These are phyloP conservation scores for Tetragonula clypearis DNA, from an alignment of 1,140 invertebrate species.

Conservation along the genomic window DNA sequence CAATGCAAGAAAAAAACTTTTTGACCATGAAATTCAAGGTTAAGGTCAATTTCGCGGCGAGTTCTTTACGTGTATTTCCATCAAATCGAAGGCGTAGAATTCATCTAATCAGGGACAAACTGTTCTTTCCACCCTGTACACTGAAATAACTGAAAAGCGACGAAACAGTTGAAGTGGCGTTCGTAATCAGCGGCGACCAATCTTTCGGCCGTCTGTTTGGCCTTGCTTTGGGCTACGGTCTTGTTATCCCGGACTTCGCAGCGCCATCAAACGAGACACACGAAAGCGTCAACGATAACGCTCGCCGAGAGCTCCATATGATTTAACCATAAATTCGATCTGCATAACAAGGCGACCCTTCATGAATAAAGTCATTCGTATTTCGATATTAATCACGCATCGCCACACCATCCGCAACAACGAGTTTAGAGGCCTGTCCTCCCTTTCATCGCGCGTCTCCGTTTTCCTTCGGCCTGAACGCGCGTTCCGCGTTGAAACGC, in stretches of 20 bases:
- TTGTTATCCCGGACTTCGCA: slow-evolving; percentile 64
- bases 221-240: slow-evolving; percentile 9
- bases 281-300: slow-evolving; percentile 52
- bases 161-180: slow-evolving; percentile 64
- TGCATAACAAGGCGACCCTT: slow-evolving; percentile 67
- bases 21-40: too few species aligned
- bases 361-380: slow-evolving; percentile 73
- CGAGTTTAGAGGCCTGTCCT: slow-evolving; percentile 30
- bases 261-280: slow-evolving; percentile 43
- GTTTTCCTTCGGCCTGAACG: slow-evolving; percentile 22
- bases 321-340: slow-evolving; percentile 71
- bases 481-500: slow-evolving; percentile 19
- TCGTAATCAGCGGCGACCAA: slow-evolving; percentile 54
- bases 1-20: too few species aligned
- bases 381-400: slow-evolving; percentile 69
- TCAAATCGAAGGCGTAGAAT: too few species aligned
- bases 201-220: neutral
- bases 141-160: neutral
- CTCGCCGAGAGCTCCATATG: slow-evolving; percentile 53
- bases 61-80: too few species aligned
- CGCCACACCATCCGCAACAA: slow-evolving; percentile 49
- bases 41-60: too few species aligned
- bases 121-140: too few species aligned
- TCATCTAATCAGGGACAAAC: too few species aligned
- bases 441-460: slow-evolving; percentile 3